phyloP scores from a whole-genome alignment of 2,888 invertebrate genomes.

The Gnatocerus cornutus region DNA sequence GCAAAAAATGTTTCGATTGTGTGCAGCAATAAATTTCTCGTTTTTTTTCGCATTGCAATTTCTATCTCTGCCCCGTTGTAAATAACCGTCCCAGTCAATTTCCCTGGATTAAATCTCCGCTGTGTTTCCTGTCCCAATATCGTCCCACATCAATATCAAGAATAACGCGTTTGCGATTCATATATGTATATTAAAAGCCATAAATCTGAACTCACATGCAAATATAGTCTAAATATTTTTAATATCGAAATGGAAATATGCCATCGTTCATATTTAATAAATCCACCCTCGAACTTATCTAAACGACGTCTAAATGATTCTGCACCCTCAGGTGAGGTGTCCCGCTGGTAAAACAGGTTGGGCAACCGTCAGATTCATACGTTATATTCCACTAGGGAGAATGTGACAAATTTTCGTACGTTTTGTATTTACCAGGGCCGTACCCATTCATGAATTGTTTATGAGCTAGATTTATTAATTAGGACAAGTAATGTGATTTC shows the following conservation, averaged over 20 bases:
- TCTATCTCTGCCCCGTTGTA: neutral
- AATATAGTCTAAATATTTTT: constrained; percentile 48
- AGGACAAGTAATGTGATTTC: constrained; percentile 62
- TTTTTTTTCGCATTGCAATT: neutral
- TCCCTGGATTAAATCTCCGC: no score
- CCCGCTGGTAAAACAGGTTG: constrained; percentile 59
- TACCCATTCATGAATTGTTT: constrained; percentile 56
- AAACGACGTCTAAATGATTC: constrained; percentile 63
- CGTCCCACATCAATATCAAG: constrained; percentile 45
- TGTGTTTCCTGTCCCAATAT: neutral
- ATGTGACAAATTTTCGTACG: constrained; percentile 61
- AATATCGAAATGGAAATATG: constrained; percentile 43
- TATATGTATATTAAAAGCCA: constrained; percentile 52
- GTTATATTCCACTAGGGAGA: constrained; percentile 59
- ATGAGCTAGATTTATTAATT: constrained; percentile 61
- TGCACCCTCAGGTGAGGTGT: constrained; percentile 63
- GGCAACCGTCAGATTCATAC: constrained; percentile 60
- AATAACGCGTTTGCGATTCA: constrained; percentile 49
- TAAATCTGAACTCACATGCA: constrained; percentile 51
- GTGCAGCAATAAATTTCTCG: no score
- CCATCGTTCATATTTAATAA: constrained; percentile 32
- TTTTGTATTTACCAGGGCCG: constrained; percentile 54
- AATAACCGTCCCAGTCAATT: neutral
- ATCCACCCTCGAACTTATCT: constrained; percentile 58
- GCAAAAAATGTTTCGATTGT: no score